These are phyloP conservation scores for Drosophila sordidapex DNA, from an alignment of 2,888 invertebrate species.

Conservation along the genomic window DNA sequence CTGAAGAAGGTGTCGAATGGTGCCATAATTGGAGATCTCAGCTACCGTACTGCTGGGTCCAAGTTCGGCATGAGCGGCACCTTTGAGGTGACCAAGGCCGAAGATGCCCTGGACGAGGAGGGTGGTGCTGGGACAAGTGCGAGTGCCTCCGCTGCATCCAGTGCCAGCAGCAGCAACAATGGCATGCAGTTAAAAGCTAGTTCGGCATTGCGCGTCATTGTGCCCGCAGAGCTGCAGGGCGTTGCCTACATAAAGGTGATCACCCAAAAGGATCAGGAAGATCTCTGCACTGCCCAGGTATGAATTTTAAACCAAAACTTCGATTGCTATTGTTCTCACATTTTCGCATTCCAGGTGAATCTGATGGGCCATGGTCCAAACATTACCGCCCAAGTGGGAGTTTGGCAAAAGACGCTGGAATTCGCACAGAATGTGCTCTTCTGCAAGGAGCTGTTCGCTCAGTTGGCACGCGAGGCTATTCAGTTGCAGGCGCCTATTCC, in stretches of 20 bases:
- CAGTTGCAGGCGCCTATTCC: slow-evolving; percentile 96
- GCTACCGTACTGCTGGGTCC: slow-evolving; percentile 97
- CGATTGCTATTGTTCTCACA: background rate
- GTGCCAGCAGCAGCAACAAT: slow-evolving; percentile 79
- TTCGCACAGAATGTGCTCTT: slow-evolving; percentile 98
- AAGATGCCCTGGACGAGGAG: slow-evolving; percentile 85
- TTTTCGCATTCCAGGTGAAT: slow-evolving; percentile 86
- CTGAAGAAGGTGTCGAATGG: slow-evolving; percentile 96
- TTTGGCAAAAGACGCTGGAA: slow-evolving; percentile 98
- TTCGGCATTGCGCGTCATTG: slow-evolving; percentile 94
- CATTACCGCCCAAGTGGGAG: slow-evolving; percentile 87
- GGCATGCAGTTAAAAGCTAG: slow-evolving; percentile 87
- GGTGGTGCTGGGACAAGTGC: slow-evolving; percentile 82
- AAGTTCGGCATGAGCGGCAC: slow-evolving; percentile 97
- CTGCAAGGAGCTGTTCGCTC: slow-evolving; percentile 97
- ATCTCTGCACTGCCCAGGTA: slow-evolving; percentile 91
- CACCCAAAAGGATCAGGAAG: slow-evolving; percentile 97
- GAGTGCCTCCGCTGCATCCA: slow-evolving; percentile 60
- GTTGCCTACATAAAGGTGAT: slow-evolving; percentile 98
- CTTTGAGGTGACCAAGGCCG: slow-evolving; percentile 98
- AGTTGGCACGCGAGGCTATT: slow-evolving; percentile 97
- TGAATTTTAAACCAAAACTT: background rate
- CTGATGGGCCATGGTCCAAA: slow-evolving; percentile 91
- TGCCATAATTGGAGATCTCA: slow-evolving; percentile 97
- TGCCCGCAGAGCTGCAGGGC: slow-evolving; percentile 97